Base-by-base conservation (phyloP, 2,797 vertebrate species). In the Sebastes taczanowskii region DNA sequence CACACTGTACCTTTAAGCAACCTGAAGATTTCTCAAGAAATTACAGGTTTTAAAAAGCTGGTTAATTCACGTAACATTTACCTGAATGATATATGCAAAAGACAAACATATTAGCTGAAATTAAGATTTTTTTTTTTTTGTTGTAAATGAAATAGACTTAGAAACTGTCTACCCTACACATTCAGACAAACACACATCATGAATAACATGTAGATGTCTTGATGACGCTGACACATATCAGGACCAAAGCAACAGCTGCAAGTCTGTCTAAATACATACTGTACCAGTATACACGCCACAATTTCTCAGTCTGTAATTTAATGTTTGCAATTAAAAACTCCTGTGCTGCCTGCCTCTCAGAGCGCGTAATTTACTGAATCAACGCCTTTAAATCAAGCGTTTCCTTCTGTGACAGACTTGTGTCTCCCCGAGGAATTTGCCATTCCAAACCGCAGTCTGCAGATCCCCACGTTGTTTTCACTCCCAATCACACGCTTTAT, bases 321-420 rank as follows among this genome's bases (percentile, higher is more conserved):
- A 94, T 93, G 93, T 90, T 93, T 75, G 93, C 94, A 95, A 96
- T 96, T 96, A 95, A 96, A 96, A 94, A 88, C 86, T 89, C 80
- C 88, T 90, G 88, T 65, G 91, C 91, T 89, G 93, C 94, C 91
- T 89, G 93, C 94, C 92, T 94, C 91, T 86, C 75, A 42, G 86
- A 93, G 90, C 58, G 72, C 85, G 75, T 91, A 91, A 95, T 96
- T 95, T 94, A 94, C 94, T 84, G 92, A 94, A 93, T 95, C 93
- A 92, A 95, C 89, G 89, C 91, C 94, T 92, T 90, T 94, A 95
- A 95, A 96, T 96, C 95, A 95, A 93, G 89, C 66, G 74, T 86
- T 95, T 93, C 92, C 89, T 86, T 92, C 88, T 89, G 83, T 93
- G 92, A 95, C 94, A 95, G 94, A 93, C 95, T 94, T 85, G 92